Evolutionary conservation across 2,113 vertebrate genomes (phyloP).

Genomic region (Rhegmatorhina hoffmannsi): DNA sequence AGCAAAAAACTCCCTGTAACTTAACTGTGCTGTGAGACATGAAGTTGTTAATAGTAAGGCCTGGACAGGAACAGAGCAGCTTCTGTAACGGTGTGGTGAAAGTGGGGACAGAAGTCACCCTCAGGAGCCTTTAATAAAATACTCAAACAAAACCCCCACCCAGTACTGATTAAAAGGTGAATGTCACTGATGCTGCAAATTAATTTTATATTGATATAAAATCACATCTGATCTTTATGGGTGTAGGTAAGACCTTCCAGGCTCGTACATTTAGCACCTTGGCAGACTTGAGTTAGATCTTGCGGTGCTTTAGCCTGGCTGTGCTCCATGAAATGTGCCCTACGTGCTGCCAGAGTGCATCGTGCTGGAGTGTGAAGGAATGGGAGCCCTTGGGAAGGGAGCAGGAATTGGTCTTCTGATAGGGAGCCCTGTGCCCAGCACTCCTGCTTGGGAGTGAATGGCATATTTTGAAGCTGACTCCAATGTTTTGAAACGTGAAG

Average conservation of each 20-base stretch:
- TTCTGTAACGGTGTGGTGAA: background rate
- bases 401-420: background rate
- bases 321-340: background rate
- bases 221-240: background rate
- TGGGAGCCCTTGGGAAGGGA: background rate
- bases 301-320: background rate
- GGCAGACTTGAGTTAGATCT: background rate
- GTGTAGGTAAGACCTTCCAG: background rate
- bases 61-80: background rate
- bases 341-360: background rate
- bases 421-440: background rate
- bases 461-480: slow-evolving; percentile 39
- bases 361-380: background rate
- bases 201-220: background rate
- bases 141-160: background rate
- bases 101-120: background rate
- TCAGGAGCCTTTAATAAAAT: background rate
- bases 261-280: fast-evolving
- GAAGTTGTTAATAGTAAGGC: background rate
- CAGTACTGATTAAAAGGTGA: background rate
- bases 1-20: background rate
- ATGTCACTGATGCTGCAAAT: background rate
- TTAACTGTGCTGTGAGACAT: background rate
- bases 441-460: slow-evolving; percentile 20
- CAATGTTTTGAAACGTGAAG: slow-evolving; percentile 53